These are phyloP conservation scores for Halocaridina rubra DNA, from an alignment of 2,888 invertebrate species.

Conservation along the genomic window DNA sequence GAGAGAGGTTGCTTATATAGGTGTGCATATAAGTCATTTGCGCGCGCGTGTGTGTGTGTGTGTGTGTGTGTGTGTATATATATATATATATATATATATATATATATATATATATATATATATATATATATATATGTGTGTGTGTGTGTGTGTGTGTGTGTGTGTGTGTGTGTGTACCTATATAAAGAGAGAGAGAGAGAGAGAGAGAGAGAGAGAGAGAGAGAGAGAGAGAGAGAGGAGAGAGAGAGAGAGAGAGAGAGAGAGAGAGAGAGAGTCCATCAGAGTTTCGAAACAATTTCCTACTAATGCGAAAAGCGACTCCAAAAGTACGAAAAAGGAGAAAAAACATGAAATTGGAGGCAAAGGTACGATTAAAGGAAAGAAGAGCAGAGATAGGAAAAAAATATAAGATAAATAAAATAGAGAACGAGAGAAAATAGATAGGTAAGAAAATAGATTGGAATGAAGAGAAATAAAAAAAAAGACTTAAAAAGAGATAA, in stretches of 20 bases:
- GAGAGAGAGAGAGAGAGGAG: background rate
- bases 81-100: background rate
- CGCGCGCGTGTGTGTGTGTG: background rate
- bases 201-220: background rate
- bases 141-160: background rate
- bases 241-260: constrained; percentile 3
- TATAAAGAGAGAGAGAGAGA: background rate
- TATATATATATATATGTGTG: background rate
- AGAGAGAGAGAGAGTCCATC: background rate
- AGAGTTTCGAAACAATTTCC: too few relatives aligned
- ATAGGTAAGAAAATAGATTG: too few relatives aligned
- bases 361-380: background rate
- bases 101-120: background rate
- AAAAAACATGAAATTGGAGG: background rate
- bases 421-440: background rate
- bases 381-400: background rate
- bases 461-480: too few relatives aligned
- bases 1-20: too few relatives aligned
- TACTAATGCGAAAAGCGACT: too few relatives aligned
- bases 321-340: too few relatives aligned
- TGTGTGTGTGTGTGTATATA: background rate
- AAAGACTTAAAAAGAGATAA: background rate
- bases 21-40: too few relatives aligned
- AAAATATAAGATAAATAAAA: background rate
- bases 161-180: background rate